These are phyloP conservation scores for Pocota personata DNA, from an alignment of 2,888 invertebrate species.

Conservation along the genomic window DNA sequence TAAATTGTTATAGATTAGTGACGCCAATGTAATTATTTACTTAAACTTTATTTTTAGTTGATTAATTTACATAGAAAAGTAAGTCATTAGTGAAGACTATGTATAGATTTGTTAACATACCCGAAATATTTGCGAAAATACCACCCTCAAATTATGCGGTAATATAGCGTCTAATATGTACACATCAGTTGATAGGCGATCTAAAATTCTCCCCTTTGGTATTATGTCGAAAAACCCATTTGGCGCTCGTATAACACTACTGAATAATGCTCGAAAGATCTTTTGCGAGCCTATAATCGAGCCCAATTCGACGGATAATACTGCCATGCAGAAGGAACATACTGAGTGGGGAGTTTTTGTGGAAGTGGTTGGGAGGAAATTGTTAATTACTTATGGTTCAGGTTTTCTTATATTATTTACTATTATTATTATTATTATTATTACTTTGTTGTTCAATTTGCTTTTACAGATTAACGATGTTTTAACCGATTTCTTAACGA, in stretches of 20 bases:
- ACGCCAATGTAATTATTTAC: neutral
- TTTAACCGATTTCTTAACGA: neutral
- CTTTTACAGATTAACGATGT: neutral
- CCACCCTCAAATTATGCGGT: conserved; percentile 79
- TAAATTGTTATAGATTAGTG: conserved; percentile 57
- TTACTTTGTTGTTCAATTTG: no score
- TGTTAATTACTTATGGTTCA: neutral
- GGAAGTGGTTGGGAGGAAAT: neutral
- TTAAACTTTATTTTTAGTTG: conserved; percentile 2
- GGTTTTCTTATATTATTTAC: neutral
- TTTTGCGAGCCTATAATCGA: conserved; percentile 83
- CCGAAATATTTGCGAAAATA: conserved; percentile 77
- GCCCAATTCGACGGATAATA: conserved; percentile 83
- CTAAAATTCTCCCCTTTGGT: conserved; percentile 86
- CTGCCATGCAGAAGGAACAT: conserved; percentile 77
- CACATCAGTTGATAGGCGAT: conserved; percentile 85
- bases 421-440: neutral
- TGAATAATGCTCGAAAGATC: conserved; percentile 83
- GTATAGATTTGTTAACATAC: conserved; percentile 76
- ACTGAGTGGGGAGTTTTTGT: conserved; percentile 74
- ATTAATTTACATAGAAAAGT: neutral
- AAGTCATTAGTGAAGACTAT: neutral
- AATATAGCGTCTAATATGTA: conserved; percentile 84
- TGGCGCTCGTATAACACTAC: conserved; percentile 84
- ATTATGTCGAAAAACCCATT: conserved; percentile 86